Evolutionary conservation across 2,113 vertebrate genomes (phyloP).

Genomic region (Nesoenas mayeri): DNA sequence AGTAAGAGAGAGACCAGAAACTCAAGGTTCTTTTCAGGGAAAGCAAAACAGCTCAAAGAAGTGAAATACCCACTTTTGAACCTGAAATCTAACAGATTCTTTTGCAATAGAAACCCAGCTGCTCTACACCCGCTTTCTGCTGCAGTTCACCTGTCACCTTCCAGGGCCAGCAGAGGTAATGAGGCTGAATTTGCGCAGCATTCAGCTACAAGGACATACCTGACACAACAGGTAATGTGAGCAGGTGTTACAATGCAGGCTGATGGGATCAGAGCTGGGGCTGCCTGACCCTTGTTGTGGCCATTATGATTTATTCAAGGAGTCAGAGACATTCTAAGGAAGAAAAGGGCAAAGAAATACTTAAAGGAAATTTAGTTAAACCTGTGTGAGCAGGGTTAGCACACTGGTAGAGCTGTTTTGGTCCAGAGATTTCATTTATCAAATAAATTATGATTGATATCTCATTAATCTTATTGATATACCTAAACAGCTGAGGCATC

Average conservation of each 20-base stretch:
- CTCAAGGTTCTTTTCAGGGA: accelerated
- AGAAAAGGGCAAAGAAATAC: not conserved
- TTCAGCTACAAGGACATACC: not conserved
- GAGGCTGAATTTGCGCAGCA: not conserved
- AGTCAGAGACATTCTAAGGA: not conserved
- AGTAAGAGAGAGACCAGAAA: not conserved
- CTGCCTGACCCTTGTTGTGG: not conserved
- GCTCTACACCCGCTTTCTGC: not conserved
- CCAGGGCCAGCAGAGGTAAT: not conserved
- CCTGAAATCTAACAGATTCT: not conserved
- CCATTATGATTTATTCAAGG: conserved; percentile 27
- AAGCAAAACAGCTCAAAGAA: not conserved
- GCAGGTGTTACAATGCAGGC: not conserved
- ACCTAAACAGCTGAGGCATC: not conserved
- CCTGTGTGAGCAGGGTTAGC: not conserved
- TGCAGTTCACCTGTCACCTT: conserved; percentile 22
- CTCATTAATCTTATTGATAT: not conserved
- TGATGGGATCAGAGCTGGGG: not conserved
- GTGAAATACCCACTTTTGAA: not conserved
- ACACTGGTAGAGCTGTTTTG: not conserved
- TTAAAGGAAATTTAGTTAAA: not conserved
- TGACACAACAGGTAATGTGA: conserved; percentile 15
- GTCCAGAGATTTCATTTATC: not conserved
- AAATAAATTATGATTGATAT: not conserved
- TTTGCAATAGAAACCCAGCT: not conserved